These are phyloP conservation scores for Megalurothrips usitatus DNA, from an alignment of 2,888 invertebrate species.

Conservation along the genomic window DNA sequence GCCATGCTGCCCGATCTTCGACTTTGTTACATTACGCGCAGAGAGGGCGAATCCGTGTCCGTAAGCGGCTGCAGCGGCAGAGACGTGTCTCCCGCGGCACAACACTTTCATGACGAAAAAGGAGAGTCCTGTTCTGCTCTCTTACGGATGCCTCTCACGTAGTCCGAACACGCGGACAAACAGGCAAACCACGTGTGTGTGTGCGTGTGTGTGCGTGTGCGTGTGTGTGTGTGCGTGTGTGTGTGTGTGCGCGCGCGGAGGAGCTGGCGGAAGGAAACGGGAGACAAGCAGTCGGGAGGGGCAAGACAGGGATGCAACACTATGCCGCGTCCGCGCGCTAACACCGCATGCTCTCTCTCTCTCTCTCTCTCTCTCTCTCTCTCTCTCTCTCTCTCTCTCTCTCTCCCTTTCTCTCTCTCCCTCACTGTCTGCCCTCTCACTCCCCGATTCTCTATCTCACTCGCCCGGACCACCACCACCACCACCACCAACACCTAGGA, in stretches of 20 bases:
- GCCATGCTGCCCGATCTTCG: too few species aligned
- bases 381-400: not conserved
- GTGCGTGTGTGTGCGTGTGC: not conserved
- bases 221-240: not conserved
- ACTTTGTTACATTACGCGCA: too few species aligned
- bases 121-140: not conserved
- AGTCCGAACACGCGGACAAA: not conserved
- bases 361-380: not conserved
- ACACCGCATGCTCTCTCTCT: not conserved
- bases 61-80: too few species aligned
- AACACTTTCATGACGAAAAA: not conserved
- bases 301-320: not conserved
- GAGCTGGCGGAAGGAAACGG: not conserved
- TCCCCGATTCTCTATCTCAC: too few species aligned
- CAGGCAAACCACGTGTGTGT: not conserved
- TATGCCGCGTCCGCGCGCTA: too few species aligned
- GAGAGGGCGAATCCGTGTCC: too few species aligned
- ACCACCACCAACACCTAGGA: too few species aligned
- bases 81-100: not conserved
- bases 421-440: not conserved
- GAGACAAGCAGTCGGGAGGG: not conserved
- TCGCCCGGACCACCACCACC: too few species aligned
- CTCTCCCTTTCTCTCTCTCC: not conserved
- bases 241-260: not conserved
- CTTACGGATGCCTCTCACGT: not conserved